Base-by-base conservation (phyloP, 2,888 invertebrate genomes). In the Melanophora roralis region DNA sequence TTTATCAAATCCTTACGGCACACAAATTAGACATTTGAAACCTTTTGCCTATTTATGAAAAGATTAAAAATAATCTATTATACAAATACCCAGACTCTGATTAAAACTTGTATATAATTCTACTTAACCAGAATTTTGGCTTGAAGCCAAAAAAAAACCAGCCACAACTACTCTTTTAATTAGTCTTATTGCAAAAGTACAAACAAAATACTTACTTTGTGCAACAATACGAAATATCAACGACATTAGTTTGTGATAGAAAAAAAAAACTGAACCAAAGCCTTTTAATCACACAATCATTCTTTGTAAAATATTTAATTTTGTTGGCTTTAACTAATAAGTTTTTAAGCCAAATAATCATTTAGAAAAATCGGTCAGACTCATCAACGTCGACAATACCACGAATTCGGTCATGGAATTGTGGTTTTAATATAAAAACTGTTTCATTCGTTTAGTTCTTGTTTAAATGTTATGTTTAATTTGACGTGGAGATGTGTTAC, bases 331-430 rank as follows among this genome's bases (percentile, higher is more conserved):
- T 68, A 47, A 40, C 32, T 69, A 65, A 53, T 49, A 62, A 16
- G 57, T 36, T 68, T 78, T 57, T 40, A 78, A 57, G 65, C 71
- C 60, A 45, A 71, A 74, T 49, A 55, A 76, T 64, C 32, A 79
- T 45, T 49, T 57, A 32, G 32, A 62, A 76, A 80, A 62, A 76
- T 80, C 76, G 80, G 80, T 79, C 79, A 75, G 71, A 60, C 71
- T 36, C 71, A 80, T 67, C 72, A 71, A 47, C 60, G 47, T 40
- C 12, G n/a, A n/a, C n/a, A n/a, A 19, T 38, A 21, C 55, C 27
- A 68, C 38, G 59, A 75, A 75, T 49, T 72, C 79, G 72, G 79
- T 80, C 75, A 80, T 71, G 69, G 65, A 40, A 65, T 38, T 53
- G 67, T 59, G 60, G 36, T 69, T 65, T 72, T 43, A 40, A 12